phyloP scores from a whole-genome alignment of 2,113 vertebrate genomes.

The Brachirus orientalis region DNA sequence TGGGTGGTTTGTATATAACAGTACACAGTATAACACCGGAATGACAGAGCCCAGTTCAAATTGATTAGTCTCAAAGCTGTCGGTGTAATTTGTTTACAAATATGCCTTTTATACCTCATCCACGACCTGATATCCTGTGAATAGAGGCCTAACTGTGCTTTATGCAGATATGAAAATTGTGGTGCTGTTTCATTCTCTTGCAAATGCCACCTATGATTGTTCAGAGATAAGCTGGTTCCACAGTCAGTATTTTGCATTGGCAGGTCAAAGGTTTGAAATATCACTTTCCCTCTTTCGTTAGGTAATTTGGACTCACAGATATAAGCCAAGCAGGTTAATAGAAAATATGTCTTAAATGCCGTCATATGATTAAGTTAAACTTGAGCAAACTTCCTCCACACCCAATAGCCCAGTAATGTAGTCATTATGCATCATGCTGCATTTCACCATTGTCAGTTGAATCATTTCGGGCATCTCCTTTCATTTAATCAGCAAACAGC shows the following conservation, averaged over 20 bases:
- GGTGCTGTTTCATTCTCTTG: conserved; percentile 54
- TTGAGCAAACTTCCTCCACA: conserved; percentile 33
- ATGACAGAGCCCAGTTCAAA: too few species aligned
- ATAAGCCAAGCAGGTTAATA: conserved; percentile 38
- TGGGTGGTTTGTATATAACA: too few species aligned
- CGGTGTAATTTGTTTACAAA: too few species aligned
- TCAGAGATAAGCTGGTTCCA: conserved; percentile 59
- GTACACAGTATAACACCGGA: too few species aligned
- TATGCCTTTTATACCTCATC: too few species aligned
- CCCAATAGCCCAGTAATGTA: conserved; percentile 60
- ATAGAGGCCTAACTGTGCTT: conserved; percentile 42
- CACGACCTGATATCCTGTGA: too few species aligned
- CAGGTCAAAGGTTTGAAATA: conserved; percentile 58
- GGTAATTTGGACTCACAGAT: conserved; percentile 34
- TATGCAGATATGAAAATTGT: conserved; percentile 69
- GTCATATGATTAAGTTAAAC: conserved; percentile 44
- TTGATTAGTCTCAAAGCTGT: too few species aligned
- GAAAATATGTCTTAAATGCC: conserved; percentile 22
- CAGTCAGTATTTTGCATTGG: conserved; percentile 62
- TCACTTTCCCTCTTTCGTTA: conserved; percentile 15
- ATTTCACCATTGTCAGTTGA: conserved; percentile 53
- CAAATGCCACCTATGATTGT: conserved; percentile 69
- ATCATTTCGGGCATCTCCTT: conserved; percentile 54
- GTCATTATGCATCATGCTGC: conserved; percentile 57
- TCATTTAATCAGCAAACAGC: conserved; percentile 71